phyloP scores from a whole-genome alignment of 2,888 invertebrate genomes.

The Orthonychiurus folsomi region DNA sequence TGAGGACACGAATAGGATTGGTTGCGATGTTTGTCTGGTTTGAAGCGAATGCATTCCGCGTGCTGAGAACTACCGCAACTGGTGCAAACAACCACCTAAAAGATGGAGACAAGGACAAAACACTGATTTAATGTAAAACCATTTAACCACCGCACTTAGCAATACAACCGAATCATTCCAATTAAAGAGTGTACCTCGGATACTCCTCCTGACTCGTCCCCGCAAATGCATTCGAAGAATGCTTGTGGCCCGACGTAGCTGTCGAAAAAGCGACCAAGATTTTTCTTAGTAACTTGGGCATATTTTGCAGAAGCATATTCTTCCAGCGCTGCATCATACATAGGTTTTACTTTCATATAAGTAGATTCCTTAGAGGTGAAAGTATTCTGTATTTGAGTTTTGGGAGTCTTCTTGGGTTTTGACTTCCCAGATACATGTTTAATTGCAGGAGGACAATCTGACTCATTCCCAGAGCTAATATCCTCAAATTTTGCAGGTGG shows the following conservation, averaged over 20 bases:
- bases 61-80: constrained; percentile 57
- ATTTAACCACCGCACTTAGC: no score
- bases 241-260: constrained; percentile 36
- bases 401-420: constrained; percentile 14
- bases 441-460: neutral
- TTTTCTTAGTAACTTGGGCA: constrained; percentile 21
- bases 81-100: constrained; percentile 45
- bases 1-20: constrained; percentile 39
- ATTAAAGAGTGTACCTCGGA: no score
- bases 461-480: neutral
- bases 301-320: constrained; percentile 27
- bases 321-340: constrained; percentile 37
- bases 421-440: neutral
- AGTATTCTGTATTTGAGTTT: no score
- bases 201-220: no score
- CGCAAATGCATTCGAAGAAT: constrained; percentile 47
- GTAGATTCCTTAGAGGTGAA: constrained; percentile 22
- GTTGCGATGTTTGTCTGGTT: neutral
- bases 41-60: constrained; percentile 53
- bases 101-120: neutral
- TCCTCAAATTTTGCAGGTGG: no score
- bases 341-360: constrained; percentile 34
- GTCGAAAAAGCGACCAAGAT: constrained; percentile 40
- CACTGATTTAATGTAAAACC: neutral
- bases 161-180: no score